Evolutionary conservation across 2,797 vertebrate species (phyloP).

Genomic region (Mastacembelus armatus): DNA sequence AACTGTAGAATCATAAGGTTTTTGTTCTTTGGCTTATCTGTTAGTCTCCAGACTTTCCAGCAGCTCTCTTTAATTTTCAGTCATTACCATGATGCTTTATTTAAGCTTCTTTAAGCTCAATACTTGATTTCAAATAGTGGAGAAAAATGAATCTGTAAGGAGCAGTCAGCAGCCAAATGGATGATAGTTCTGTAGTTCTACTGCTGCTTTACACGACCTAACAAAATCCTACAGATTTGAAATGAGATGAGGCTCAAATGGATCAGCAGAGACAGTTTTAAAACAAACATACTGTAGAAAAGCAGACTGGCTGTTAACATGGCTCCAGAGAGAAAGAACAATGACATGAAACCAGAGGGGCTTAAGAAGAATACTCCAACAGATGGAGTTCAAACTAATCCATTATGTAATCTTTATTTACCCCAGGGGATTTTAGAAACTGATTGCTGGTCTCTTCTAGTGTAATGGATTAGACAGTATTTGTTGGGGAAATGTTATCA

Average conservation of each 20-base stretch:
- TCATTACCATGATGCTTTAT: not conserved
- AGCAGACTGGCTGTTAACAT: no score
- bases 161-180: not conserved
- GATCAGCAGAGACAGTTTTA: no score
- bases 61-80: not conserved
- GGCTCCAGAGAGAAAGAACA: no score
- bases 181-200: not conserved
- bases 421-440: slow-evolving; percentile 2
- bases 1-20: no score
- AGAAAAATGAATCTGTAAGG: not conserved
- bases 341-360: no score
- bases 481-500: not conserved
- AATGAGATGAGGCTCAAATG: no score
- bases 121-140: not conserved
- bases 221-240: not conserved
- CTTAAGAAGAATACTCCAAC: no score
- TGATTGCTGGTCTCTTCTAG: not conserved
- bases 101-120: not conserved
- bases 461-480: no score
- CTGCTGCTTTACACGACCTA: not conserved
- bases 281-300: no score
- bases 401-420: not conserved
- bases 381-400: slow-evolving; percentile 26
- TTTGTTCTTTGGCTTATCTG: not conserved
- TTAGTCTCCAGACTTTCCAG: not conserved